These are phyloP conservation scores for Lynx canadensis DNA, from an alignment of 2,113 vertebrate genomes.

Conservation along the genomic window DNA sequence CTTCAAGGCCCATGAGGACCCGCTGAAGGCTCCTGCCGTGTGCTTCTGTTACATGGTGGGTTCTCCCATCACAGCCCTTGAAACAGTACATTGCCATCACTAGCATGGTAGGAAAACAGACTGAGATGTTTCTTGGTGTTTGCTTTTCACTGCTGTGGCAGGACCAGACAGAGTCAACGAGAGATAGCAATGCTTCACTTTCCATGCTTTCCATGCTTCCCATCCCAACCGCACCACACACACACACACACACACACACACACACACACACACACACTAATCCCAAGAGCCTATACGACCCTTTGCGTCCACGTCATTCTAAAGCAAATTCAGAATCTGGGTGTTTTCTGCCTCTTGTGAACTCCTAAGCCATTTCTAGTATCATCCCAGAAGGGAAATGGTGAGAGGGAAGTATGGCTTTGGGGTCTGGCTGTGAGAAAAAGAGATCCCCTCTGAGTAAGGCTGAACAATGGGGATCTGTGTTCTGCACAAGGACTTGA, in stretches of 20 bases:
- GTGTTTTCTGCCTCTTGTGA: not conserved
- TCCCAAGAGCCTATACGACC: not conserved
- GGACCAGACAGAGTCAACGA: not conserved
- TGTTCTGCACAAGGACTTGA: not conserved
- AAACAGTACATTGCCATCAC: not conserved
- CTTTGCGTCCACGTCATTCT: not conserved
- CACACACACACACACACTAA: no score
- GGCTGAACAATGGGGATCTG: not conserved
- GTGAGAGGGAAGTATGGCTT: not conserved
- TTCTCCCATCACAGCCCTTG: not conserved
- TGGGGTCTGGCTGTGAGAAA: not conserved
- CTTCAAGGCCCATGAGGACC: not conserved
- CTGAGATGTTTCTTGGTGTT: not conserved
- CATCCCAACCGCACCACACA: not conserved
- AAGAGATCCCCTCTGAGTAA: not conserved
- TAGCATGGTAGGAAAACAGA: not conserved
- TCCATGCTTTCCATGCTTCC: not conserved
- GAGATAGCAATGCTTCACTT: fast-evolving
- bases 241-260: no score
- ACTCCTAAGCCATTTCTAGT: not conserved
- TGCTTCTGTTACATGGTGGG: fast-evolving
- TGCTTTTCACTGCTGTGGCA: not conserved
- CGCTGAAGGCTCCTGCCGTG: fast-evolving
- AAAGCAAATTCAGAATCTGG: not conserved
- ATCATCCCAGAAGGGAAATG: not conserved